Conservation (phyloP, 2,888 invertebrate genomes). For the Allophyes oxyacanthae region DNA sequence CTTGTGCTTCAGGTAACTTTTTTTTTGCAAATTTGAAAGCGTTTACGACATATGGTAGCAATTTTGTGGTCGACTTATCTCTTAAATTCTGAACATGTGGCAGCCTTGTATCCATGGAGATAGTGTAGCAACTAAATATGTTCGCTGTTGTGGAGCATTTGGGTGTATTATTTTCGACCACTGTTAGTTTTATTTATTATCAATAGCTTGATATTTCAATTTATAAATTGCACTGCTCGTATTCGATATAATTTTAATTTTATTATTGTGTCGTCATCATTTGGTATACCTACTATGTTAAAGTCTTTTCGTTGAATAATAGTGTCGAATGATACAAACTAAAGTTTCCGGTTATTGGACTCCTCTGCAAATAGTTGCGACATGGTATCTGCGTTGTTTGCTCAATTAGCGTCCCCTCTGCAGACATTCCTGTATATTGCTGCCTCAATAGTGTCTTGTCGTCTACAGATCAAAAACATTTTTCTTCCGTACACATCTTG, state of each 20-base stretch:
- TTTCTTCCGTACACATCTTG: slow-evolving; percentile 40
- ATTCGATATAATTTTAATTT: neutral
- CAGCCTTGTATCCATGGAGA: slow-evolving; percentile 17
- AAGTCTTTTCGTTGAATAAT: neutral
- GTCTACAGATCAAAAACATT: slow-evolving; percentile 61
- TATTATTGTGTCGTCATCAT: neutral
- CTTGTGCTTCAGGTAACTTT: slow-evolving; percentile 67
- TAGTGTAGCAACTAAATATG: slow-evolving; percentile 12
- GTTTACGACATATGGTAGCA: slow-evolving; percentile 68
- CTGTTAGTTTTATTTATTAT: slow-evolving; percentile 15
- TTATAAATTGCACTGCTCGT: slow-evolving; percentile 17
- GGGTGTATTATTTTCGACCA: slow-evolving; percentile 13
- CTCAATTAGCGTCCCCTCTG: slow-evolving; percentile 68
- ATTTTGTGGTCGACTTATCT: slow-evolving; percentile 69
- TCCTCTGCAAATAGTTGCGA: slow-evolving; percentile 51
- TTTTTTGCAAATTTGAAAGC: slow-evolving; percentile 40
- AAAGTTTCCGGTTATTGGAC: slow-evolving; percentile 39
- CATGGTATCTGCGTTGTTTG: slow-evolving; percentile 60
- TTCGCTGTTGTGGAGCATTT: slow-evolving; percentile 4
- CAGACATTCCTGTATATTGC: slow-evolving; percentile 58
- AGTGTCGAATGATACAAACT: slow-evolving; percentile 5
- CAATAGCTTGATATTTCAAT: slow-evolving; percentile 14
- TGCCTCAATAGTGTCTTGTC: slow-evolving; percentile 62
- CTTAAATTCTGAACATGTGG: slow-evolving; percentile 68
- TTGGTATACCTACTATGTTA: neutral